Percentiles rank a stretch among this genome's conserved stretches.
Evolutionary conservation across 2,888 invertebrate genomes (phyloP).

Genomic region (Chelonus formosanus): DNA sequence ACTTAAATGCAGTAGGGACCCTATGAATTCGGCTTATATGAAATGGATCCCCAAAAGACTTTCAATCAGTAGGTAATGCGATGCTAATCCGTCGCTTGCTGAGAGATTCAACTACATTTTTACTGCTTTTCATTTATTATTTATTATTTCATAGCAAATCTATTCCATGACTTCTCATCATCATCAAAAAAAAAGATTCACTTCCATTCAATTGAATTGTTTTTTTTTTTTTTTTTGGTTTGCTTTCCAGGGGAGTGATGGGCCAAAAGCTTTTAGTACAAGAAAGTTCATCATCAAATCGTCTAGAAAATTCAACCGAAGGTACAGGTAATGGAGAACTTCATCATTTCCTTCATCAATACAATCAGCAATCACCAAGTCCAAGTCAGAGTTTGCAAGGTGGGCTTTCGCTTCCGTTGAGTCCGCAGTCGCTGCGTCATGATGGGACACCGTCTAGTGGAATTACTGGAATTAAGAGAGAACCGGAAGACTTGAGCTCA

Average conservation of each 20-base stretch:
- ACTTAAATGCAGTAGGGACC: conserved; percentile 38
- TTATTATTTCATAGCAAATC: conserved; percentile 9
- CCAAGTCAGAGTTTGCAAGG: conserved; percentile 66
- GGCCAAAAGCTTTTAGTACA: conserved; percentile 63
- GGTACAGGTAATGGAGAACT: conserved; percentile 67
- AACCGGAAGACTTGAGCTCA: conserved; percentile 81
- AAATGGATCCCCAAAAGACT: conserved; percentile 58
- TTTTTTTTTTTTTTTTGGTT: conserved; percentile 11
- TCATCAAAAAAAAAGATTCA: too few relatives aligned
- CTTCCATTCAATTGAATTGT: not conserved
- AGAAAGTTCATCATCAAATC: conserved; percentile 58
- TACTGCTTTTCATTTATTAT: not conserved
- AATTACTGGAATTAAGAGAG: conserved; percentile 73
- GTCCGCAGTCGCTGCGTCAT: conserved; percentile 61
- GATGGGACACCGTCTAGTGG: conserved; percentile 51
- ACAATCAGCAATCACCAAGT: conserved; percentile 63
- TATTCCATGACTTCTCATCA: too few relatives aligned
- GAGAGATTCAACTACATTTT: not conserved
- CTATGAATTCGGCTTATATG: conserved; percentile 65
- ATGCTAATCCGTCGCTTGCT: conserved; percentile 59
- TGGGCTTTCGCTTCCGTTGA: conserved; percentile 62
- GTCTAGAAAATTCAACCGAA: conserved; percentile 56
- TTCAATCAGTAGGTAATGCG: conserved; percentile 57
- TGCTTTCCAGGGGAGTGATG: conserved; percentile 60
- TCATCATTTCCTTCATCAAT: conserved; percentile 63